Percentiles rank a stretch among this genome's conserved stretches.
Evolutionary conservation across 2,888 invertebrate species (phyloP).

Genomic region (Spisula subtruncata): DNA sequence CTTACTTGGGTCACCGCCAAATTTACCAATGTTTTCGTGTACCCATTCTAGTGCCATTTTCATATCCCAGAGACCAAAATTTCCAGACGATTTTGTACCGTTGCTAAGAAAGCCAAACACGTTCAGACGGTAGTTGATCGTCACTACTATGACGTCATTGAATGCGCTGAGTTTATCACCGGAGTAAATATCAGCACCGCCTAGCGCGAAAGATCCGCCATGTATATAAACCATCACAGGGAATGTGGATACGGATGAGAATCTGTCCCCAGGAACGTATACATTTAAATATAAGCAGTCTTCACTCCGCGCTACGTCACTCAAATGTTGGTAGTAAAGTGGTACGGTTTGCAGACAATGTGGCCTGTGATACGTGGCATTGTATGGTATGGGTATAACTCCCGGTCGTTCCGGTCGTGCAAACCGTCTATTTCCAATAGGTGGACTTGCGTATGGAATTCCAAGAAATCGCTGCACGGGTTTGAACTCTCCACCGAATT

Average conservation of each 20-base stretch:
- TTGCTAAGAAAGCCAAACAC: constrained; percentile 96
- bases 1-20: constrained; percentile 79
- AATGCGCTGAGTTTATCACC: constrained; percentile 93
- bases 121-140: constrained; percentile 96
- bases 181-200: constrained; percentile 90
- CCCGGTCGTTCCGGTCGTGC: constrained; percentile 30
- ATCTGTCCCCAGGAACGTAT: constrained; percentile 92
- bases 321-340: constrained; percentile 15
- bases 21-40: constrained; percentile 93
- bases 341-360: constrained; percentile 30
- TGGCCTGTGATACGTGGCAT: constrained; percentile 34
- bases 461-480: constrained; percentile 14
- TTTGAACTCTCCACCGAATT: constrained; percentile 2
- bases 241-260: constrained; percentile 82
- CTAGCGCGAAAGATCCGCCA: constrained; percentile 97
- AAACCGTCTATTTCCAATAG: constrained; percentile 37
- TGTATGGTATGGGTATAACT: background rate
- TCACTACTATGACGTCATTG: constrained; percentile 97
- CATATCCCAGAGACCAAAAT: constrained; percentile 96
- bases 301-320: constrained; percentile 91
- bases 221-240: constrained; percentile 97
- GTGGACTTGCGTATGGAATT: constrained; percentile 39
- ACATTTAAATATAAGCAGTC: constrained; percentile 98
- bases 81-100: constrained; percentile 90
- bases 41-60: constrained; percentile 97